These are phyloP conservation scores for Hemibates koningsi DNA, from an alignment of 2,113 vertebrate species.

Conservation along the genomic window DNA sequence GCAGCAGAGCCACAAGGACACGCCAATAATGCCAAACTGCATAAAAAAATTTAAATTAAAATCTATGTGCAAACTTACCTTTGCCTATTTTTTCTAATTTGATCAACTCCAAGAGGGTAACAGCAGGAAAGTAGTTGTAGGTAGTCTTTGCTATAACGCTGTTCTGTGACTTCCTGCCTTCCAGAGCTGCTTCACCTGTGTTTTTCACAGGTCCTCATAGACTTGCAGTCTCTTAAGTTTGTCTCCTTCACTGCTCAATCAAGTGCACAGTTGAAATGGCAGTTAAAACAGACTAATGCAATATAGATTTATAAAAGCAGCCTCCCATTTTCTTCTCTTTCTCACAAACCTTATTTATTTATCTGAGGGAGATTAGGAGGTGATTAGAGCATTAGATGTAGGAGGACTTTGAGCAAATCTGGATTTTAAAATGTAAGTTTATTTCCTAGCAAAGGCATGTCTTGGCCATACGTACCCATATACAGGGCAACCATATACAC, in stretches of 20 bases:
- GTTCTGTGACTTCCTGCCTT: not conserved
- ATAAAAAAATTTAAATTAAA: fast-evolving
- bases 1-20: not conserved
- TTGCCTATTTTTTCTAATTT: not conserved
- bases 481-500: not conserved
- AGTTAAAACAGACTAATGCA: constrained; percentile 70
- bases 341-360: constrained; percentile 1
- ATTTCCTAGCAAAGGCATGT: not conserved
- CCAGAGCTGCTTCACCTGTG: not conserved
- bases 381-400: not conserved
- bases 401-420: not conserved
- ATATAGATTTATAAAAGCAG: constrained; percentile 55
- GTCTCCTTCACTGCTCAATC: not conserved
- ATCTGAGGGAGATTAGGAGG: not conserved
- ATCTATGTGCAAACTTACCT: not conserved
- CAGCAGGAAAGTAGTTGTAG: not conserved
- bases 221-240: not conserved
- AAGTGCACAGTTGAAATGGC: constrained; percentile 47
- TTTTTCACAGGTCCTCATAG: not conserved
- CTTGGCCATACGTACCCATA: not conserved
- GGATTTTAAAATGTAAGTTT: not conserved
- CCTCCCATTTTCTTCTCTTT: not conserved
- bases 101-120: not conserved
- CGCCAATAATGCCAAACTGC: not conserved
- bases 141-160: not conserved